A percentile compares a stretch with the other conserved stretches of the same genome.
Evolutionary conservation across 2,113 vertebrate genomes (phyloP).

Genomic region (Neodontobutis hainanensis): DNA sequence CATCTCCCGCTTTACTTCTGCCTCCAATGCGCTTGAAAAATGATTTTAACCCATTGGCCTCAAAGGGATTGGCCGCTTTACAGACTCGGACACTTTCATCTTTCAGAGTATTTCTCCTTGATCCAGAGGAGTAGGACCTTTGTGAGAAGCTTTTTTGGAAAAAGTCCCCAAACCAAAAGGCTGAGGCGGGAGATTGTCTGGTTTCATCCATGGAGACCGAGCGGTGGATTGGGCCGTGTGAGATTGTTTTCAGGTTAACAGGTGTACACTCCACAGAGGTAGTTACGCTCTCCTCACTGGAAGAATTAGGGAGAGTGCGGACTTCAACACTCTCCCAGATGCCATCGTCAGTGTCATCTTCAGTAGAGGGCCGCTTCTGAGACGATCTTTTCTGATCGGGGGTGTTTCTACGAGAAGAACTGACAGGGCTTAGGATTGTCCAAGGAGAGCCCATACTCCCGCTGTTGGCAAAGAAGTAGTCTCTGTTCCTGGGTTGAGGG

Average conservation of each 20-base stretch:
- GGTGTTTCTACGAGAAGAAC: slow-evolving; percentile 12
- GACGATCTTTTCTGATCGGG: neutral
- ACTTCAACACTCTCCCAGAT: slow-evolving; percentile 44
- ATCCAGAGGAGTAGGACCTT: slow-evolving; percentile 50
- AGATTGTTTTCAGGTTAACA: slow-evolving; percentile 33
- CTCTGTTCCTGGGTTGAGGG: slow-evolving; percentile 50
- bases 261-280: slow-evolving; percentile 19
- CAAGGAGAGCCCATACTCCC: slow-evolving; percentile 66
- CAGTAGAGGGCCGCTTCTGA: neutral
- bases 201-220: slow-evolving; percentile 60
- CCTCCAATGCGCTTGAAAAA: slow-evolving; percentile 77
- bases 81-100: neutral
- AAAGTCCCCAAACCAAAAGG: slow-evolving; percentile 60
- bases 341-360: slow-evolving; percentile 47
- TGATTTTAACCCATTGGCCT: slow-evolving; percentile 62
- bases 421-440: slow-evolving; percentile 77
- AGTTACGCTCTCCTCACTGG: neutral
- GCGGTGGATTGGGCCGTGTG: slow-evolving; percentile 22
- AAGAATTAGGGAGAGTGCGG: neutral
- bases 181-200: slow-evolving; percentile 13
- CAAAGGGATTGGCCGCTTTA: slow-evolving; percentile 6
- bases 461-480: slow-evolving; percentile 56
- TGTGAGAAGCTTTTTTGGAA: slow-evolving; percentile 58
- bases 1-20: slow-evolving; percentile 43
- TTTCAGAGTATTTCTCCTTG: slow-evolving; percentile 18